phyloP scores from a whole-genome alignment of 2,797 vertebrate species.

The Choloepus didactylus region DNA sequence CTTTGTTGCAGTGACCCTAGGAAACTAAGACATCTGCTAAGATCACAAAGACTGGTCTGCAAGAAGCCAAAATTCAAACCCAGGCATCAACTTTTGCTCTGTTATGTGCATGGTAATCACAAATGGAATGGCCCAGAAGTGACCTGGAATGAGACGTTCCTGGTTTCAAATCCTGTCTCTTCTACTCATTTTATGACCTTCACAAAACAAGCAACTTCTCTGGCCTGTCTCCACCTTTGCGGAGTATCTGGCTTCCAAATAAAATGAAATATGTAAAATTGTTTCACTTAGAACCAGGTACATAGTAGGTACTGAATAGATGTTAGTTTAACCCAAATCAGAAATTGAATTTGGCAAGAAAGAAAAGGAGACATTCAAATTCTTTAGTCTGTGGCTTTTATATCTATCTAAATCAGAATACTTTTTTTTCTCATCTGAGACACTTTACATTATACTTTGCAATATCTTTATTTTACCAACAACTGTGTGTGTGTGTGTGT shows the following conservation, averaged over 20 bases:
- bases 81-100: background rate
- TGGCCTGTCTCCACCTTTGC: background rate
- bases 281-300: background rate
- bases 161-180: background rate
- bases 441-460: slow-evolving; percentile 62
- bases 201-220: background rate
- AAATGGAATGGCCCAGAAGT: background rate
- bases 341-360: slow-evolving; percentile 61
- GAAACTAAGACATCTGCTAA: too few species aligned
- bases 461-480: slow-evolving; percentile 72
- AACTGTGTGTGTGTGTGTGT: slow-evolving; percentile 41
- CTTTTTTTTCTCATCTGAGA: slow-evolving; percentile 34
- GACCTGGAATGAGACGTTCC: background rate
- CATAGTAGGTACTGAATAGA: background rate
- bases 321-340: slow-evolving; percentile 54
- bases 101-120: background rate
- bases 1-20: too few species aligned
- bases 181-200: background rate
- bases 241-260: background rate
- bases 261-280: background rate
- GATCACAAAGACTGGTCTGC: background rate
- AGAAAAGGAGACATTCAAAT: slow-evolving; percentile 33
- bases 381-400: slow-evolving; percentile 55
- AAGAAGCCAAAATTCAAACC: background rate
- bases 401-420: slow-evolving; percentile 67